Evolutionary conservation across 2,888 invertebrate species (phyloP).

Genomic region (Philaethria dido): DNA sequence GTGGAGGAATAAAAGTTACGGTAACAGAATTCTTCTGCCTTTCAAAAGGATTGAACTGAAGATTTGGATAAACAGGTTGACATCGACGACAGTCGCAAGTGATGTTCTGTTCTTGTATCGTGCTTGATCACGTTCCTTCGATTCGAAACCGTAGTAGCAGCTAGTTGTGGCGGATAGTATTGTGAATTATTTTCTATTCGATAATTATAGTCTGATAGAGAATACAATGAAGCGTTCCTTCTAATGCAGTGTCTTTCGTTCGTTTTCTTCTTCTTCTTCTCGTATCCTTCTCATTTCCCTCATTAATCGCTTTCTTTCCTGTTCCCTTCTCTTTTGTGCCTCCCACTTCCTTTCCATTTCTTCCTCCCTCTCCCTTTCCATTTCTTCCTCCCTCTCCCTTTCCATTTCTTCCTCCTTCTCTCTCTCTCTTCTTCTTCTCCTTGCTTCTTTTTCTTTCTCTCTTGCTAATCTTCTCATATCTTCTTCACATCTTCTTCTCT

Average conservation of each 20-base stretch:
- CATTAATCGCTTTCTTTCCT: background rate
- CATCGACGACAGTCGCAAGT: conserved; percentile 1
- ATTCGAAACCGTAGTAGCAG: no score
- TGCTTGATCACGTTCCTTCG: background rate
- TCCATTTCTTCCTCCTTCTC: background rate
- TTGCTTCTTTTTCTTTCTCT: conserved; percentile 10
- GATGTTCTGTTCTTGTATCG: background rate
- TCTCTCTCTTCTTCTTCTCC: background rate
- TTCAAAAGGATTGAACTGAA: background rate
- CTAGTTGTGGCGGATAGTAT: no score
- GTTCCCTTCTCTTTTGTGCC: background rate
- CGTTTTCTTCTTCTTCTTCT: conserved; percentile 1
- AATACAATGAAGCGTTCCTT: no score
- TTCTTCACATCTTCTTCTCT: background rate
- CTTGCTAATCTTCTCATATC: background rate
- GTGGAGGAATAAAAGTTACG: background rate
- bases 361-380: background rate
- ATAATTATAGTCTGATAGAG: no score
- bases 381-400: background rate
- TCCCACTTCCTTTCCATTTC: background rate
- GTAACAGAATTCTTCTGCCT: background rate
- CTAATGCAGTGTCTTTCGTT: no score
- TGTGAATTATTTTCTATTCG: no score
- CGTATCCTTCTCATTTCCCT: background rate
- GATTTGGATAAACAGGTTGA: no score